phyloP scores from a whole-genome alignment of 2,797 vertebrate genomes.

The Microchirus variegatus region DNA sequence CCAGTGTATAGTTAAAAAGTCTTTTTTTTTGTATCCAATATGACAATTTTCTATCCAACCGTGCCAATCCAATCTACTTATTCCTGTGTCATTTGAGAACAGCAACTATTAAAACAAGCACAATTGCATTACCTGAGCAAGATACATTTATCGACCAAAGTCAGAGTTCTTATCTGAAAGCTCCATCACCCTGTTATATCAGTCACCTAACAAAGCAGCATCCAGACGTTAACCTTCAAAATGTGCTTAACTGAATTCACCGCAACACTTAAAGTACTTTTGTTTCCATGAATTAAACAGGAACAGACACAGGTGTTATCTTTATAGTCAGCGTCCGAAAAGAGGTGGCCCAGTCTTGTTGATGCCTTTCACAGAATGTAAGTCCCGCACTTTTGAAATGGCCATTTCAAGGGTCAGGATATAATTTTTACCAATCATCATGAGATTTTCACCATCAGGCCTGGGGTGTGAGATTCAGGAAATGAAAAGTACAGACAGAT shows the following conservation, averaged over 20 bases:
- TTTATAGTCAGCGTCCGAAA: slow-evolving; percentile 4
- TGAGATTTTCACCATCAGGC: slow-evolving; percentile 58
- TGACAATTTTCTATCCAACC: not conserved
- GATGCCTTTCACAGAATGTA: slow-evolving; percentile 43
- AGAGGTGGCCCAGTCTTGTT: not conserved
- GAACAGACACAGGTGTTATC: slow-evolving; percentile 12
- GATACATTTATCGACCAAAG: no score
- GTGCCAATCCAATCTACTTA: no score
- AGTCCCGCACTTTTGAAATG: slow-evolving; percentile 21
- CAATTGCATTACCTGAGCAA: no score
- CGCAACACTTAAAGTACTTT: not conserved
- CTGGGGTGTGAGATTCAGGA: slow-evolving; percentile 48
- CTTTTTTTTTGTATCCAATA: not conserved
- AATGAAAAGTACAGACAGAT: slow-evolving; percentile 48
- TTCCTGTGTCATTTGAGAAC: no score
- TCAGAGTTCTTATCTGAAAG: no score
- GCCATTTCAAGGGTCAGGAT: slow-evolving; percentile 31
- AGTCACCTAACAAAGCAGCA: no score
- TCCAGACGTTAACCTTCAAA: no score
- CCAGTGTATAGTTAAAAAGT: not conserved
- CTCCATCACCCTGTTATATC: no score
- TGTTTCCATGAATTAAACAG: slow-evolving; percentile 5
- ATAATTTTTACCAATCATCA: slow-evolving; percentile 49
- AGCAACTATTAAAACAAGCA: no score
- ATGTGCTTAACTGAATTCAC: no score